Base-by-base conservation (phyloP, 1,140 invertebrate species). In the Microplitis demolitor region DNA sequence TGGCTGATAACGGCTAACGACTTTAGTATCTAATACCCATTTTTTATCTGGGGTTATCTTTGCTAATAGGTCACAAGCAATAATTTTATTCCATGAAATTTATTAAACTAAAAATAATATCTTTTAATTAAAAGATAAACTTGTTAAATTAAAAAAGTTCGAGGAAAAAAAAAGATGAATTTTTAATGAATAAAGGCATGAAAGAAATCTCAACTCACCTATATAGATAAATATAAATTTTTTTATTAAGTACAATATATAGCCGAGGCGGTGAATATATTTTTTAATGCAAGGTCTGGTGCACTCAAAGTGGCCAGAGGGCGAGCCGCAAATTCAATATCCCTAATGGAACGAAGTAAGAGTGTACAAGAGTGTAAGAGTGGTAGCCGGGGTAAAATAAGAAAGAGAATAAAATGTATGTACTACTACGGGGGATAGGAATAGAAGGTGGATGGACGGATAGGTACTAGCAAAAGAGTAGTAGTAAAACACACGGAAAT, bases 311-410 rank as follows among this genome's bases (percentile, higher is more conserved):
- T 34, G 66, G 62, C 70, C 45, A 72, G 66, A 69, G 68, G 70
- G 66, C 71, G 31, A 70, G 54, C 61, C 66, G 53, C 56, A 72
- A 76, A 79, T 78, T 77, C 78, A 82, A 82, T 82, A 80, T 78
- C 72, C 70, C 78, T 81, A 81, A 81, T 82, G 80, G 77, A 79
- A 79, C 56, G 53, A 62, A 69, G 76, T 73, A 77, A 51, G 45
- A 66, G 63, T 35, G 71, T 74, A 76, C 72, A 77, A 51, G 50
- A 66, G 63, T 35, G 71, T 74, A 76, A 77, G 71, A 61, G 72
- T 45, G 14, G 34, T 53, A 61, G 16, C 33, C 5, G 4, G n/a
- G 37, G 34, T 56, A 58, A 39, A 58, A 4, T 54, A 16, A 24
- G 24, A 45, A 39, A n/a, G n/a, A 39, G 24, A 39, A 34, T 4